Base-by-base conservation (phyloP, 2,888 invertebrate species). In the Melanargia galathea region DNA sequence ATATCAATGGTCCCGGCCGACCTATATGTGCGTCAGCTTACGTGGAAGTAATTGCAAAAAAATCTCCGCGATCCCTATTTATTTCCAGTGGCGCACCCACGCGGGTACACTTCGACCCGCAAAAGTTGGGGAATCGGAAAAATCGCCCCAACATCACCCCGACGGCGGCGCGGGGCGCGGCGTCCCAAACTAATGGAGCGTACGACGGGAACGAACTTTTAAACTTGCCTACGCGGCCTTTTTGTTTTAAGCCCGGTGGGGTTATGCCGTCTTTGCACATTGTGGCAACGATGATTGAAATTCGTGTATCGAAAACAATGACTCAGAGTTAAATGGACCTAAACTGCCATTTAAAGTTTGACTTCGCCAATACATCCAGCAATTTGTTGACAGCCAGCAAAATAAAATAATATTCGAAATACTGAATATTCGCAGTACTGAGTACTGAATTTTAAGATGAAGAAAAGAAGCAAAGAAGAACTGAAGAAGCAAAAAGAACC, bases 171-270 rank as follows among this genome's bases (percentile, higher is more conserved):
- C 77, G 69, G n/a, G n/a, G n/a, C n/a, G 82, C 52, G 35, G 20
- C 52, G 52, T 18, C 78, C 81, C 76, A 69, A 83, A 81, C 86
- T 87, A 89, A 89, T 89, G 87, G 87, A 83, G 77, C 84, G 83
- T 70, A 74, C 74, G 75, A 77, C 74, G 72, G 70, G 79, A 79
- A 80, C 82, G 82, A 84, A 87, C 86, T 86, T 85, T 81, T 77
- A 79, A 86, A 87, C 78, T 71, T 69, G 63, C 63, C 66, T 52
- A 64, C 60, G 65, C 54, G 62, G 66, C 66, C 61, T 62, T 67
- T 66, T 63, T 68, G 52, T 64, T 64, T 68, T 64, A 55, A 67
- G 62, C 64, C 49, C 60, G 46, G 56, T 49, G n/a, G n/a, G n/a
- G n/a, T n/a, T n/a, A n/a, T n/a, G n/a, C n/a, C n/a, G n/a, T n/a